A percentile compares a stretch with the other conserved stretches of the same genome.
Evolutionary conservation across 2,113 vertebrate genomes (phyloP).

Genomic region (Percopsis transmontana): DNA sequence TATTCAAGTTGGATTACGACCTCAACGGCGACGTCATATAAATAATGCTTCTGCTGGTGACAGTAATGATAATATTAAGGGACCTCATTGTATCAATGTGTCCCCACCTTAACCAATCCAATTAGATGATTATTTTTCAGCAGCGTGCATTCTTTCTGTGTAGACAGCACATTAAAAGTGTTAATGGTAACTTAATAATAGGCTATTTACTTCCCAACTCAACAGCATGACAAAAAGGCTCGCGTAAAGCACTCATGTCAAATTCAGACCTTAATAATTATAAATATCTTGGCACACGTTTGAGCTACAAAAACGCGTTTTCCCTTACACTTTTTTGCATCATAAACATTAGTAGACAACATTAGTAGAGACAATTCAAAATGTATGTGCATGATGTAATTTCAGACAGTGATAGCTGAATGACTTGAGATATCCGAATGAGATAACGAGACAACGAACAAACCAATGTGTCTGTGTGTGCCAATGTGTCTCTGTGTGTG

Average conservation of each 20-base stretch:
- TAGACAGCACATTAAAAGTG: conserved; percentile 38
- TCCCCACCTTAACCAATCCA: conserved; percentile 26
- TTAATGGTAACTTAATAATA: conserved; percentile 48
- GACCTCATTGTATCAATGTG: no score
- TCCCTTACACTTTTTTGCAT: no score
- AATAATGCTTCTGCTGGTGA: conserved; percentile 18
- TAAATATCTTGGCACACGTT: neutral
- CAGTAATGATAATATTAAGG: neutral
- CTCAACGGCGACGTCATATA: neutral
- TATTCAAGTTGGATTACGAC: neutral
- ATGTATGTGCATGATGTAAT: no score
- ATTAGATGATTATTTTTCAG: conserved; percentile 45
- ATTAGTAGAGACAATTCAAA: neutral
- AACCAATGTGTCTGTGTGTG: neutral
- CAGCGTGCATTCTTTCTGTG: conserved; percentile 18
- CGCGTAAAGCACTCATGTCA: neutral
- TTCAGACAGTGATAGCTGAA: neutral
- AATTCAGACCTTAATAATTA: no score
- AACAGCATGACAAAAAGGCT: conserved; percentile 22
- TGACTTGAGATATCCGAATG: neutral
- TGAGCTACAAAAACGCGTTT: neutral
- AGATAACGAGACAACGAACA: neutral
- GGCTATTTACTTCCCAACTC: conserved; percentile 38
- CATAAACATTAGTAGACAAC: no score
- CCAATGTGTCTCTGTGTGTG: neutral